Evolutionary conservation across 2,888 invertebrate genomes (phyloP).

Genomic region (Yponomeuta cagnagella): DNA sequence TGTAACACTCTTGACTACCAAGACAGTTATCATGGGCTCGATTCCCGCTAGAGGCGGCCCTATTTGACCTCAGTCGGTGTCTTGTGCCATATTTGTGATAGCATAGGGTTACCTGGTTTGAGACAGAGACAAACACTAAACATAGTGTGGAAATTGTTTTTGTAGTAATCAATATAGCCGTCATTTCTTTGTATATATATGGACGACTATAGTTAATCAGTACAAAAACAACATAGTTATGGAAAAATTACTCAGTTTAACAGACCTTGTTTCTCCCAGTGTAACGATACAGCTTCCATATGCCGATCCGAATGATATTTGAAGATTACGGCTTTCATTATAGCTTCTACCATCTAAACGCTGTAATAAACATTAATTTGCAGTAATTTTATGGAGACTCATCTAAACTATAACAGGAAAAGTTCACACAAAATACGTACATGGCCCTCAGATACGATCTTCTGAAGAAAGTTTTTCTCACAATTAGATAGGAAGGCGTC

Average conservation of each 20-base stretch:
- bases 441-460: constrained; percentile 73
- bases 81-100: no score
- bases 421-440: neutral
- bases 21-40: no score
- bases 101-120: no score
- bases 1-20: no score
- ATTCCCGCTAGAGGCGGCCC: no score
- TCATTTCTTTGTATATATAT: neutral
- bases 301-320: constrained; percentile 86
- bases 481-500: constrained; percentile 80
- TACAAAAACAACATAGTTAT: neutral
- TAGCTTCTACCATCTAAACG: constrained; percentile 87
- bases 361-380: constrained; percentile 54
- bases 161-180: no score
- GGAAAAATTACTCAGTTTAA: constrained; percentile 27
- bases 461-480: constrained; percentile 82
- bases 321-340: constrained; percentile 82
- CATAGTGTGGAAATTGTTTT: no score
- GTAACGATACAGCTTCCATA: constrained; percentile 88
- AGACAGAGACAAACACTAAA: no score
- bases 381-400: constrained; percentile 1
- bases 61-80: no score
- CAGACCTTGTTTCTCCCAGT: constrained; percentile 86
- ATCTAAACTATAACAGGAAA: neutral
- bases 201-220: neutral